These are phyloP conservation scores for Drosophila punjabiensis DNA, from an alignment of 1,140 invertebrate species.

Conservation along the genomic window DNA sequence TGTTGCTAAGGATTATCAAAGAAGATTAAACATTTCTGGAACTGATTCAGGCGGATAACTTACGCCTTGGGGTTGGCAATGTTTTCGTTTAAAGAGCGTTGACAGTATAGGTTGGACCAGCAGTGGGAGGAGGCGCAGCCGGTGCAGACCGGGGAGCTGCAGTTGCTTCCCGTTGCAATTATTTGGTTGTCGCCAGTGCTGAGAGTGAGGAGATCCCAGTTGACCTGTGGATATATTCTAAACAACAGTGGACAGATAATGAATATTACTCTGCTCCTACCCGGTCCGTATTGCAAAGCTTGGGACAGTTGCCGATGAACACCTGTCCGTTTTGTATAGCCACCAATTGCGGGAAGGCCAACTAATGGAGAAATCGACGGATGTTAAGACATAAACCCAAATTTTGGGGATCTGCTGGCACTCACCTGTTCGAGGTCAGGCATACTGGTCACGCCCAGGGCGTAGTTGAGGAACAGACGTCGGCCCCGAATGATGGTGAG, in stretches of 20 bases:
- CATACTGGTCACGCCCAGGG: slow-evolving; percentile 89
- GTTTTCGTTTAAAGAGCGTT: slow-evolving; percentile 78
- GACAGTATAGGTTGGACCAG: slow-evolving; percentile 72
- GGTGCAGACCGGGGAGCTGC: slow-evolving; percentile 52
- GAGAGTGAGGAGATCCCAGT: slow-evolving; percentile 76
- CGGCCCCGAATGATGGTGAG: slow-evolving; percentile 96
- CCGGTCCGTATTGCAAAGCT: slow-evolving; percentile 66
- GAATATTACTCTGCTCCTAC: slow-evolving; percentile 28
- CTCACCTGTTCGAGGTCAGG: slow-evolving; percentile 64
- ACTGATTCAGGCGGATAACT: neutral
- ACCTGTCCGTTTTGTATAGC: slow-evolving; percentile 80
- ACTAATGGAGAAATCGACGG: slow-evolving; percentile 26
- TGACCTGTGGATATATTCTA: slow-evolving; percentile 44
- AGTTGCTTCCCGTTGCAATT: slow-evolving; percentile 41
- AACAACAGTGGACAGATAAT: neutral
- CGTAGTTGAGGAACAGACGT: slow-evolving; percentile 94
- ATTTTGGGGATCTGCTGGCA: neutral
- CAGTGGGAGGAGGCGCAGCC: slow-evolving; percentile 67
- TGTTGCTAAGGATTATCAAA: slow-evolving; percentile 5
- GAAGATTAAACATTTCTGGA: no score
- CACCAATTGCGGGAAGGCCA: slow-evolving; percentile 69
- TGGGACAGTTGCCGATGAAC: slow-evolving; percentile 66
- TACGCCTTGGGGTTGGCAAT: slow-evolving; percentile 49
- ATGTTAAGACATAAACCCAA: no score
- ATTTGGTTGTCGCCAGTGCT: slow-evolving; percentile 68